A percentile compares a stretch with the other conserved stretches of the same genome.
Conservation (phyloP, 2,888 invertebrate genomes). For the Argynnis bischoffii region DNA sequence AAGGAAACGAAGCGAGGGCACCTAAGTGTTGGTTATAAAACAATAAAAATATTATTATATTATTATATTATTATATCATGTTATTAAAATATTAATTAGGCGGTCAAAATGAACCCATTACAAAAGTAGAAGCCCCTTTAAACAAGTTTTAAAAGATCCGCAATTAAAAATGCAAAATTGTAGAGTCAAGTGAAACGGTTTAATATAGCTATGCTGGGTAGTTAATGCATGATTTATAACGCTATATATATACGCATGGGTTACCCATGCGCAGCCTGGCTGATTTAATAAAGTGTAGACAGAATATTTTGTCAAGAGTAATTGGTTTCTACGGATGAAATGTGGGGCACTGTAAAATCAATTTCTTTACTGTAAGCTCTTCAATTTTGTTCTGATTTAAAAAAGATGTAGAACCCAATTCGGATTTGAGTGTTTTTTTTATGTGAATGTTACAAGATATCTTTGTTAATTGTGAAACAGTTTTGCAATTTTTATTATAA, state of each 20-base stretch:
- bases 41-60: too few relatives aligned
- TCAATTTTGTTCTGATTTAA: not conserved
- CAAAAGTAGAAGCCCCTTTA: not conserved
- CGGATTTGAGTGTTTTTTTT: too few relatives aligned
- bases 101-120: too few relatives aligned
- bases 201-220: conserved; percentile 61
- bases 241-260: conserved; percentile 62
- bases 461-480: too few relatives aligned
- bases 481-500: too few relatives aligned
- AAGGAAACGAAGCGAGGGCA: too few relatives aligned
- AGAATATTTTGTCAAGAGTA: conserved; percentile 48
- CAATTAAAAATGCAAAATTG: conserved; percentile 43
- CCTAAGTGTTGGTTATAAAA: too few relatives aligned
- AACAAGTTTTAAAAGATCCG: conserved; percentile 30
- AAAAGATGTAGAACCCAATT: not conserved
- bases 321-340: conserved; percentile 47
- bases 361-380: conserved; percentile 19
- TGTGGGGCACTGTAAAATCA: conserved; percentile 38
- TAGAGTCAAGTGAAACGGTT: conserved; percentile 53
- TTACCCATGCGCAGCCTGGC: conserved; percentile 45
- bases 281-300: conserved; percentile 61
- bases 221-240: conserved; percentile 65
- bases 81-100: too few relatives aligned
- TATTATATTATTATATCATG: too few relatives aligned
- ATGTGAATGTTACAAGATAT: too few relatives aligned